phyloP scores from a whole-genome alignment of 2,113 vertebrate genomes.

The Anarrhichthys ocellatus region DNA sequence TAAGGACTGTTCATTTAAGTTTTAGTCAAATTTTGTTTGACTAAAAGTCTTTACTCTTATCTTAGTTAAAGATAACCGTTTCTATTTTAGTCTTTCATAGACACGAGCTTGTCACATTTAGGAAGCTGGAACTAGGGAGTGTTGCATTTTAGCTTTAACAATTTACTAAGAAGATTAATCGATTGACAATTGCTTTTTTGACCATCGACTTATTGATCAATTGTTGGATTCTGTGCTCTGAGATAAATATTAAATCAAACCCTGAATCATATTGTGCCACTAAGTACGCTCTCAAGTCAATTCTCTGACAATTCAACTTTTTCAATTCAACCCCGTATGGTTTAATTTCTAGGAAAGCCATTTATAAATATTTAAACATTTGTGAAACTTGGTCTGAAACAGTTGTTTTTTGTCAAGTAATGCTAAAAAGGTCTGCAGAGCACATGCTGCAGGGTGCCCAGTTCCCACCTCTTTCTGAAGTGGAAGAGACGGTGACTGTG shows the following conservation, averaged over 20 bases:
- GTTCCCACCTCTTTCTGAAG: conserved; percentile 22
- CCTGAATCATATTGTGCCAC: background rate
- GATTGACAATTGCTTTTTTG: background rate
- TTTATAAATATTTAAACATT: background rate
- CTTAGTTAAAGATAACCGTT: background rate
- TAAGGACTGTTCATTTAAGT: background rate
- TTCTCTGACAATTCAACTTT: background rate
- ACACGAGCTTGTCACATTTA: background rate
- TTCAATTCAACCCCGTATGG: background rate
- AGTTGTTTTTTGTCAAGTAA: background rate
- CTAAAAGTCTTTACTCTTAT: too few species aligned
- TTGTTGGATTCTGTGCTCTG: background rate
- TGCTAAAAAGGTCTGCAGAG: background rate
- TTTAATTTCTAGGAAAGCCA: background rate
- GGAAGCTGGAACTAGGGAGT: background rate
- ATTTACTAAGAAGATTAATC: background rate
- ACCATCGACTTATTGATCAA: background rate
- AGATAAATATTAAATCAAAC: background rate
- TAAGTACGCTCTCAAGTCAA: background rate
- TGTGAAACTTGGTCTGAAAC: background rate
- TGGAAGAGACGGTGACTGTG: conserved; percentile 51
- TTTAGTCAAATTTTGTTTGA: too few species aligned
- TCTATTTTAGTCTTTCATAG: background rate
- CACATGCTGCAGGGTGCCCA: conserved; percentile 43
- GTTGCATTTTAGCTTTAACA: background rate